Percentiles rank a stretch among this genome's conserved stretches.
phyloP scores from a whole-genome alignment of 2,797 vertebrate species.

The Hyperoplus immaculatus region DNA sequence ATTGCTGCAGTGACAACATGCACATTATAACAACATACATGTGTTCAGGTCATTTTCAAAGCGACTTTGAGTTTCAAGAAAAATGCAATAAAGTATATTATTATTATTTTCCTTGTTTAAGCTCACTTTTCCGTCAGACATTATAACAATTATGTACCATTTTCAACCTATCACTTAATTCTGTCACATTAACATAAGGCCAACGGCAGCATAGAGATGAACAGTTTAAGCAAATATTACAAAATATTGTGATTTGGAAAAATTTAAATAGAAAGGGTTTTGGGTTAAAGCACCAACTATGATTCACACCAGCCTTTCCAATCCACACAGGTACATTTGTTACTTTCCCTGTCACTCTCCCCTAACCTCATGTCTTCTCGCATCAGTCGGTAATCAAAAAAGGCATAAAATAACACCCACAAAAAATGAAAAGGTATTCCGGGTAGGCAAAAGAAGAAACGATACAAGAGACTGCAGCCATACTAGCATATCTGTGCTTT shows the following conservation, averaged over 20 bases:
- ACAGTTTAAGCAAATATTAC: not conserved
- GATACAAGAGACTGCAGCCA: not conserved
- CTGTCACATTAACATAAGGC: slow-evolving; percentile 13
- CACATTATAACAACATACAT: slow-evolving; percentile 22
- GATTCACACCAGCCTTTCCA: not conserved
- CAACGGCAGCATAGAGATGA: slow-evolving; percentile 3
- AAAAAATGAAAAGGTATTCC: not conserved
- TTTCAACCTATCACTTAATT: not conserved
- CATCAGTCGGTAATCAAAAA: not conserved
- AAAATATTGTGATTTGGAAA: not conserved
- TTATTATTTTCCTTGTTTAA: too few species aligned
- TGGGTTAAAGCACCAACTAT: not conserved
- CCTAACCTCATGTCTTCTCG: not conserved
- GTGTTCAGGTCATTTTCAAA: too few species aligned
- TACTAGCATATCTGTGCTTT: not conserved
- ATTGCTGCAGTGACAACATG: slow-evolving; percentile 10
- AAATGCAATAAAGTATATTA: too few species aligned
- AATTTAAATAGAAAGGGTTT: not conserved
- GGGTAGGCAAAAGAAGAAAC: not conserved
- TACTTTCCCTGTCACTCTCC: not conserved
- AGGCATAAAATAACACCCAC: not conserved
- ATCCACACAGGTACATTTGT: not conserved
- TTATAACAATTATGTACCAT: not conserved
- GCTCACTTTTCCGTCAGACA: slow-evolving; percentile 6
- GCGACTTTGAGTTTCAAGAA: too few species aligned